Evolutionary conservation across 92 coral and sea anemone genomes (phyloP).

Genomic region (Pocillopora grandis): DNA sequence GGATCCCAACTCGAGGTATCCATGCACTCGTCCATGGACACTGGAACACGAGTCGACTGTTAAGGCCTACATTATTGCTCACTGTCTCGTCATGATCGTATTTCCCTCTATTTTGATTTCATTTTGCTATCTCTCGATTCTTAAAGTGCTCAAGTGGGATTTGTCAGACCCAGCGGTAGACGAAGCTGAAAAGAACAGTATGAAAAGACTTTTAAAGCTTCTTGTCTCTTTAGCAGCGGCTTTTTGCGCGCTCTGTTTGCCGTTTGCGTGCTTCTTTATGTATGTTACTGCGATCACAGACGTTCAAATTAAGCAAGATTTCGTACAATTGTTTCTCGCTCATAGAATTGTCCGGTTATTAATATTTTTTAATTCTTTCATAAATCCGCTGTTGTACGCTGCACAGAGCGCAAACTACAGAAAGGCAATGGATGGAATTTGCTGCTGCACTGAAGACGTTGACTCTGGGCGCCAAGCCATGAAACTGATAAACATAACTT

Average conservation of each 20-base stretch:
- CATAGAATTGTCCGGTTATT: slow-evolving; percentile 45
- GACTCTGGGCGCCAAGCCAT: background rate
- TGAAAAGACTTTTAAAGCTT: slow-evolving; percentile 47
- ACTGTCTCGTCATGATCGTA: slow-evolving; percentile 23
- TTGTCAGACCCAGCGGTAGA: slow-evolving; percentile 15
- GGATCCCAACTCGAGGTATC: background rate
- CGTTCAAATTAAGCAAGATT: background rate
- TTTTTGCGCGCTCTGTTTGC: slow-evolving; percentile 36
- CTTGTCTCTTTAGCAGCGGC: slow-evolving; percentile 38
- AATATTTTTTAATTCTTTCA: slow-evolving; percentile 40
- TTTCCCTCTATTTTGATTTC: slow-evolving; percentile 43
- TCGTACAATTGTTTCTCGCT: background rate
- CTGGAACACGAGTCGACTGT: slow-evolving; percentile 5
- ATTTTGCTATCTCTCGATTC: slow-evolving; percentile 39
- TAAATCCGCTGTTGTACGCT: slow-evolving; percentile 48
- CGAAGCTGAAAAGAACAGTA: slow-evolving; percentile 16
- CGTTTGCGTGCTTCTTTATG: slow-evolving; percentile 51
- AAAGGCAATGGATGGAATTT: slow-evolving; percentile 7
- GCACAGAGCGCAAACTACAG: slow-evolving; percentile 56
- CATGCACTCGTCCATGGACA: slow-evolving; percentile 41
- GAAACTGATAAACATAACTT: background rate
- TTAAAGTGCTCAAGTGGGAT: slow-evolving; percentile 10
- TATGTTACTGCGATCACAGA: background rate
- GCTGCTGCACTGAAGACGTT: background rate
- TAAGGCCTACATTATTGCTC: slow-evolving; percentile 33